A percentile compares a stretch with the other conserved stretches of the same genome.
phyloP scores from a whole-genome alignment of 2,888 invertebrate genomes.

The Plusia festucae region DNA sequence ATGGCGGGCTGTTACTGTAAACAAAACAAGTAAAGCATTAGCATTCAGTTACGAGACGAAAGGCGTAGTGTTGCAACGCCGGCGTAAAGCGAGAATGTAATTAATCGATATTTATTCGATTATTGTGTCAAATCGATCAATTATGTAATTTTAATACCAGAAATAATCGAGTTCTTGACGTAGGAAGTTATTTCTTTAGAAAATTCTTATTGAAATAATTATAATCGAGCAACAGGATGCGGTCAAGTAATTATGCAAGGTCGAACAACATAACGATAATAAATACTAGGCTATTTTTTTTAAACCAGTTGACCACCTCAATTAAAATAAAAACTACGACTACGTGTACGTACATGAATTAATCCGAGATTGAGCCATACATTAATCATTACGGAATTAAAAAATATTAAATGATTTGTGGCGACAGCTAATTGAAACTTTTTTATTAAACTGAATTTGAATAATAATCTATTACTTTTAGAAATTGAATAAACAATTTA shows the following conservation, averaged over 20 bases:
- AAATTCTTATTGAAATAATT: conserved; percentile 30
- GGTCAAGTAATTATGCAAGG: conserved; percentile 31
- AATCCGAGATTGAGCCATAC: conserved; percentile 31
- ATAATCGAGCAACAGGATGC: conserved; percentile 35
- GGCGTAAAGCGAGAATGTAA: conserved; percentile 63
- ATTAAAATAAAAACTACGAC: conserved; percentile 37
- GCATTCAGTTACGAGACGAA: conserved; percentile 63
- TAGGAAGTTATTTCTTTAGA: conserved; percentile 19
- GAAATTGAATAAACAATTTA: conserved; percentile 7
- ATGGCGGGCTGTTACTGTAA: conserved; percentile 78
- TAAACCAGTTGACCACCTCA: conserved; percentile 32
- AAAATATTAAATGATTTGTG: conserved; percentile 21
- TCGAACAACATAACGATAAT: conserved; percentile 29
- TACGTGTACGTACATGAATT: conserved; percentile 26
- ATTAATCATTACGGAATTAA: conserved; percentile 39
- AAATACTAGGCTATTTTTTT: conserved; percentile 21
- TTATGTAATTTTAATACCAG: conserved; percentile 59
- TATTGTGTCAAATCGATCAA: conserved; percentile 67
- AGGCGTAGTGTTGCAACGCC: conserved; percentile 54
- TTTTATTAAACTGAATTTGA: conserved; percentile 18
- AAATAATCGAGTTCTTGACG: conserved; percentile 3
- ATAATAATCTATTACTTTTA: conserved; percentile 5
- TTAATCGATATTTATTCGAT: conserved; percentile 67
- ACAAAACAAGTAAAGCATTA: conserved; percentile 80
- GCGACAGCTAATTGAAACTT: conserved; percentile 15